These are phyloP conservation scores for Chlorops oryzae DNA, from an alignment of 1,140 invertebrate genomes.

Conservation along the genomic window DNA sequence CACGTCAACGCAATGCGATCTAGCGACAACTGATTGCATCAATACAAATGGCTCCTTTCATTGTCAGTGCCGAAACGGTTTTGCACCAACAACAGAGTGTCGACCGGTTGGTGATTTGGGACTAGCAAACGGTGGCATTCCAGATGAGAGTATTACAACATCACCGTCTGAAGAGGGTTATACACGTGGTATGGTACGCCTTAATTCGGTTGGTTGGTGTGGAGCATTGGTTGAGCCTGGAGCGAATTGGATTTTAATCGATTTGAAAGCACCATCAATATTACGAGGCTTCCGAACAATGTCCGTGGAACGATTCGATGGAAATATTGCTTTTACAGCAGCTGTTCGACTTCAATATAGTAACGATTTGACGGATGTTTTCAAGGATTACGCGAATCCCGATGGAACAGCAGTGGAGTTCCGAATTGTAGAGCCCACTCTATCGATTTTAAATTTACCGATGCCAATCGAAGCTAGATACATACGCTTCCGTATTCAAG, in stretches of 20 bases:
- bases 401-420: constrained; percentile 91
- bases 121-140: constrained; percentile 80
- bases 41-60: constrained; percentile 88
- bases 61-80: constrained; percentile 82
- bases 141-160: constrained; percentile 81
- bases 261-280: constrained; percentile 84
- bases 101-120: constrained; percentile 83
- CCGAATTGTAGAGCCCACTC: constrained; percentile 74
- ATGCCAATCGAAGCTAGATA: constrained; percentile 87
- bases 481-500: constrained; percentile 81
- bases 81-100: constrained; percentile 81
- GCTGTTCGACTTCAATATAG: constrained; percentile 81
- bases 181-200: constrained; percentile 71
- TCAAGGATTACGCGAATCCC: constrained; percentile 85
- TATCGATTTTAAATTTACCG: constrained; percentile 84
- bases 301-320: constrained; percentile 71
- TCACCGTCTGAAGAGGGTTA: constrained; percentile 77
- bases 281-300: constrained; percentile 85
- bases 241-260: constrained; percentile 81
- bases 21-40: constrained; percentile 83
- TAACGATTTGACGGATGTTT: constrained; percentile 81
- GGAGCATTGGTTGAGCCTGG: constrained; percentile 76
- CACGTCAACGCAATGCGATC: constrained; percentile 78
- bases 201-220: constrained; percentile 83
- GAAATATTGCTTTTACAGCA: constrained; percentile 77